Evolutionary conservation across 2,797 vertebrate genomes (phyloP), one percentile per base, ranked within the genome.

Genomic region (Malacoctenus gilli): DNA sequence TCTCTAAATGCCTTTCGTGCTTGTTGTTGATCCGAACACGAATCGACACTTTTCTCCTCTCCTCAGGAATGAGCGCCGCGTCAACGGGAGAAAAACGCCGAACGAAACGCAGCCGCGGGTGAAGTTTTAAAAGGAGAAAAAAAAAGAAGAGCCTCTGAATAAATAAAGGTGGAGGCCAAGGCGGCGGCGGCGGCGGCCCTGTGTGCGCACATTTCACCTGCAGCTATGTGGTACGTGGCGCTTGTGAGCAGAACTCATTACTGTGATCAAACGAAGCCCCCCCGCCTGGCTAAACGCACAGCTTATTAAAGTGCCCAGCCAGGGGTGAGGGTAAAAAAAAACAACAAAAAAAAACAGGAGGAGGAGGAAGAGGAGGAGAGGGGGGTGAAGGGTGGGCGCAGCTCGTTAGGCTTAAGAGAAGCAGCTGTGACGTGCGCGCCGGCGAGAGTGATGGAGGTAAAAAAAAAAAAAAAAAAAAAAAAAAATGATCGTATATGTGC

Each of bases 251-350:
- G 51, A 73, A 84, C 87, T 91, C 87, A 85, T 92, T 90, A 92
- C 77, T 47, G 71, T 61, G 89, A 92, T 93, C 91, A 92, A 91
- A 92, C 75, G 54, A 57, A 66, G 46, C 43, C 82, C 80, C 81
- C 82, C 87, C 10, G 72, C 77, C 31, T 41, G 50, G 82, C 70
- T 79, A 77, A 89, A 87, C 31, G 39, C 83, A 79, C 72, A 46
- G 79, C 80, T 85, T 91, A 92, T 91, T 89, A 91, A 91, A 93
- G 85, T 3, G 39, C 83, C 80, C 87, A 77, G 85, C 72, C 59
- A 80, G 89, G 83, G 77, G 83, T 75, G 73, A 68, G 88, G 84
- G 82, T 89, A 85, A 87, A 87, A 82, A 28, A 28, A 28, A 28
- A 28, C 6, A 28, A 8, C 6, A 28, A 28, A 28, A 9, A 28